Conservation (phyloP, 2,797 vertebrate genomes). For the Poeciliopsis presidionis region DNA sequence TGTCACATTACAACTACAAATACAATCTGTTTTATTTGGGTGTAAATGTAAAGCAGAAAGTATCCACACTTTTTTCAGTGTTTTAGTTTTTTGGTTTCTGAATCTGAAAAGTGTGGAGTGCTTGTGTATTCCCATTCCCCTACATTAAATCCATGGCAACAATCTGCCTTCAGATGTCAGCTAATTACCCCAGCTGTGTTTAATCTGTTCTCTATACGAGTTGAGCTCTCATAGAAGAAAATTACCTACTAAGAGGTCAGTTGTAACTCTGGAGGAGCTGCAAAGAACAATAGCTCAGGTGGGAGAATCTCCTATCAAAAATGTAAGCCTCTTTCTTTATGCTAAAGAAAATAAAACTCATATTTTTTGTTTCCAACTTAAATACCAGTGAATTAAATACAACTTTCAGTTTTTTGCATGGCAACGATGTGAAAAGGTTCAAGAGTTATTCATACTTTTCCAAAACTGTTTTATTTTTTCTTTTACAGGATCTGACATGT, state of each 20-base stretch:
- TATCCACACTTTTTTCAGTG: neutral
- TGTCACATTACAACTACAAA: neutral
- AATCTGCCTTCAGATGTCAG: too few relatives aligned
- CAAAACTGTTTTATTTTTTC: neutral
- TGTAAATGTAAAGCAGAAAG: neutral
- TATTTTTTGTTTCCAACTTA: neutral
- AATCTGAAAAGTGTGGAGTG: too few relatives aligned
- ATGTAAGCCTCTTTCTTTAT: neutral
- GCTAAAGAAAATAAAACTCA: neutral
- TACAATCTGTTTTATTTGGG: neutral
- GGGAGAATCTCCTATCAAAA: neutral
- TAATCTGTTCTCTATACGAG: too few relatives aligned
- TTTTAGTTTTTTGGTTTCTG: too few relatives aligned
- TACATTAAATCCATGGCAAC: too few relatives aligned
- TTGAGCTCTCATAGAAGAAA: too few relatives aligned
- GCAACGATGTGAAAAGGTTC: neutral
- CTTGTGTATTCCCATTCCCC: too few relatives aligned
- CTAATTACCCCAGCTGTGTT: too few relatives aligned
- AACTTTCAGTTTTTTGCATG: neutral
- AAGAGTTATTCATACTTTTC: neutral
- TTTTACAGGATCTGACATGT: neutral
- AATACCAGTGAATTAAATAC: neutral
- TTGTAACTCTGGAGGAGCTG: neutral
- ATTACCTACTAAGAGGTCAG: neutral
- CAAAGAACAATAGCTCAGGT: neutral